Base-by-base conservation (phyloP, 2,797 vertebrate species). In the Sebastes ruberrimus region DNA sequence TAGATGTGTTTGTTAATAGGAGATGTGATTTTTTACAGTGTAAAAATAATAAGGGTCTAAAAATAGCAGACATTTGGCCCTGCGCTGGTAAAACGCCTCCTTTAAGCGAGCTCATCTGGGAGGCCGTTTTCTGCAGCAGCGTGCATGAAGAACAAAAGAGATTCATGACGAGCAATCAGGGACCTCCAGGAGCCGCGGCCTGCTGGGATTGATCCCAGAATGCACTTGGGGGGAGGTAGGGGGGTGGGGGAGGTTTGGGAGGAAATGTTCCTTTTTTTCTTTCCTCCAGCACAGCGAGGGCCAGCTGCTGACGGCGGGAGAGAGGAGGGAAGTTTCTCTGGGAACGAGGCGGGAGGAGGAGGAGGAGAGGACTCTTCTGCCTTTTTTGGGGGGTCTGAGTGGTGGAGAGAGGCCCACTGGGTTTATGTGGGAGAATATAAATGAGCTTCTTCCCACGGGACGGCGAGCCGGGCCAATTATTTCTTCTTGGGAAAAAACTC, bases 391-490 rank as follows among this genome's bases (percentile, higher is more conserved):
- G 57, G 65, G 52, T 66, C 38, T 78, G 30, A 71, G 69, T 20
- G 57, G 35, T 38, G 35, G 35, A 38, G 55, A 64, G 69, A 74
- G 53, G 65, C 69, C 67, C 57, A 8, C 7, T 32, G 30, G n/a
- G 23, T 92, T 90, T 87, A 78, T 88, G 78, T 68, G 78, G 71
- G 72, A 55, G 81, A 83, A 88, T 89, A 86, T 85, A 89, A 90
- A 91, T 80, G 76, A 87, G 83, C 79, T 65, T n/a, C 64, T 80
- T 88, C 93, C 93, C 91, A 66, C 7, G 77, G 89, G 93, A 92
- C 46, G 42, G 9, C 55, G 60, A 84, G 80, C 82, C 30, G 72
- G 55, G 80, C 89, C 93, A 94, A 94, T 94, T 95, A 95, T 92
- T 90, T 93, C 60, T 78, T 85, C 76, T 74, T 85, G 77, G 85